Evolutionary conservation across 2,888 invertebrate species (phyloP), one percentile per base, ranked within the genome.

Genomic region (Microctonus hyperodae): DNA sequence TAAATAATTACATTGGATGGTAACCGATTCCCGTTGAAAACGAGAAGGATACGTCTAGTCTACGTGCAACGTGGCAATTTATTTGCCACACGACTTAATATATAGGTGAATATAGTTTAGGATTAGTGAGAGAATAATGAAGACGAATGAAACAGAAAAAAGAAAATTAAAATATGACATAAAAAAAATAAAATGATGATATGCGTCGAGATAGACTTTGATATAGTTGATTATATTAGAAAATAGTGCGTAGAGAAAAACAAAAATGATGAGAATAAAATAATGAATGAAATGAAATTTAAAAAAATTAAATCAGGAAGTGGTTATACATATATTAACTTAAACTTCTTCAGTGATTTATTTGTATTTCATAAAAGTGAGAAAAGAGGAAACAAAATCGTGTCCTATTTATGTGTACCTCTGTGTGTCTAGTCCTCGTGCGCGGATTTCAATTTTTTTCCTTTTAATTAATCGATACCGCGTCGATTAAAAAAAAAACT

Each of bases 381-480:
- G 50, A 50, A 44, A 16, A 57, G 37, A 31, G 7, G 40, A 51
- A 67, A 68, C 10, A 71, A 60, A 64, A 68, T 69, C 67, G 73
- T 76, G 78, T 80, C 75, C 74, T 79, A 81, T 79, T 80, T 81
- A 80, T 79, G 80, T 81, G 82, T 82, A 83, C 78, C 79, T 82
- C 80, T 67, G 75, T 80, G 79, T 82, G 81, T 83, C 83, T 83
- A 83, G 83, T 83, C 83, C 76, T 77, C 77, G 78, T 73, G 72
- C 70, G 67, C 68, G 70, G 67, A 65, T 50, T 35, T 55, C 31
- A 25, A 55, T 55, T 28, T 11, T 56, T 64, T 35, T 44, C 7
- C 10, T 56, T 64, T 35, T 44, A 16, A 16, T 44, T 7, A 20
- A 44, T 44, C 20, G 58, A 69, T 53, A 44, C 66, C 65, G 44